Percentiles rank a stretch among this genome's conserved stretches.
These are phyloP conservation scores for Drosophila elegans DNA, from an alignment of 1,140 invertebrate species.

Conservation along the genomic window DNA sequence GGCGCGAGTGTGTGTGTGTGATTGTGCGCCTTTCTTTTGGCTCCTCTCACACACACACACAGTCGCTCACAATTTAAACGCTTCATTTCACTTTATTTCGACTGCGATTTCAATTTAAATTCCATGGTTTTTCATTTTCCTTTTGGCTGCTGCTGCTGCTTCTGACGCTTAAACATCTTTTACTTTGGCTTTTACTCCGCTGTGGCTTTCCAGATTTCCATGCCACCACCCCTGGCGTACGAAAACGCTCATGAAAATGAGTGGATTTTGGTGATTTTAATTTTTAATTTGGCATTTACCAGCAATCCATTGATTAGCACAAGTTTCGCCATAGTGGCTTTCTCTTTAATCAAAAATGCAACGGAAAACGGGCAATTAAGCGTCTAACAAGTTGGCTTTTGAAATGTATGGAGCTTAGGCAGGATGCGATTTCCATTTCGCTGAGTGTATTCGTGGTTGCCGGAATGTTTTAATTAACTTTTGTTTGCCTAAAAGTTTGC, in stretches of 20 bases:
- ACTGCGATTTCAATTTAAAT: constrained; percentile 83
- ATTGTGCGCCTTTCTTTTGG: constrained; percentile 3
- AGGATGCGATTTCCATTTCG: constrained; percentile 1
- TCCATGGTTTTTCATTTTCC: constrained; percentile 66
- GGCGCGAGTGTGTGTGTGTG: constrained; percentile 1
- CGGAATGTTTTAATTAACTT: constrained; percentile 77
- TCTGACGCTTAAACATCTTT: constrained; percentile 45
- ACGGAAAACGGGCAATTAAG: constrained; percentile 20
- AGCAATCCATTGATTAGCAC: constrained; percentile 31
- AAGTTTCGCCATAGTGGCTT: constrained; percentile 5
- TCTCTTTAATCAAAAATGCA: constrained; percentile 55
- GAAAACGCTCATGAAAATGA: constrained; percentile 51
- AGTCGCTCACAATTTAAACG: constrained; percentile 61
- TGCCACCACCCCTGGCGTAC: neutral
- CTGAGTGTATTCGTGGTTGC: constrained; percentile 5
- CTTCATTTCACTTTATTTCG: constrained; percentile 83
- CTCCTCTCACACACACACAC: constrained; percentile 12
- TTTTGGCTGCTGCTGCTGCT: constrained; percentile 7
- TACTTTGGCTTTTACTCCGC: constrained; percentile 39
- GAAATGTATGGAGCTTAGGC: neutral
- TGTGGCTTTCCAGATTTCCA: constrained; percentile 38
- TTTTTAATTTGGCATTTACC: constrained; percentile 69
- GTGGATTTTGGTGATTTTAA: constrained; percentile 71
- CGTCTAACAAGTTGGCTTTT: neutral
- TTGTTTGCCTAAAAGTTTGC: constrained; percentile 69